A percentile compares a stretch with the other conserved stretches of the same genome.
These are phyloP conservation scores for Trinorchestia longiramus DNA, from an alignment of 1,140 invertebrate genomes.

Conservation along the genomic window DNA sequence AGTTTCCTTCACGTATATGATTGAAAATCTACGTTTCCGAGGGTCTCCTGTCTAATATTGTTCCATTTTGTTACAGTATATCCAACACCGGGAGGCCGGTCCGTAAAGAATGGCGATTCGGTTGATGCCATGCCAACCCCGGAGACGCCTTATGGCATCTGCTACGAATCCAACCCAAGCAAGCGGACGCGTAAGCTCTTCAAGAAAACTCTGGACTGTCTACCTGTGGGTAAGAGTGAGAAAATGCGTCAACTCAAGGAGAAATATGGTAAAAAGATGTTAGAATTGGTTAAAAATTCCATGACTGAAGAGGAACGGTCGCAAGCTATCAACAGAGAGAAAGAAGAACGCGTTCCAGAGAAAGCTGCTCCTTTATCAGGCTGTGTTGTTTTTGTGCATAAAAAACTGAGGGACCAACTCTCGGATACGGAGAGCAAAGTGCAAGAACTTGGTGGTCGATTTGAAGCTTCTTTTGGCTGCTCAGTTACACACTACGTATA, in stretches of 20 bases:
- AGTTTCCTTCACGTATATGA: not conserved
- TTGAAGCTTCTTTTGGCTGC: conserved; percentile 69
- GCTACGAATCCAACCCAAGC: conserved; percentile 59
- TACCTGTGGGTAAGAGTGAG: conserved; percentile 49
- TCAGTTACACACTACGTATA: conserved; percentile 72
- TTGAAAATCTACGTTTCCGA: not conserved
- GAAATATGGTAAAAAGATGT: not conserved
- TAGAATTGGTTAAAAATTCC: not conserved
- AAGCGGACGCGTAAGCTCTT: conserved; percentile 56
- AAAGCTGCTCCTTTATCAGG: not conserved
- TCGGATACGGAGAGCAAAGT: conserved; percentile 70
- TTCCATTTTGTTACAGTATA: conserved; percentile 59
- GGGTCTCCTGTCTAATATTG: too few species aligned
- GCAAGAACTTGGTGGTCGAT: conserved; percentile 71
- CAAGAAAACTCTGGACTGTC: conserved; percentile 63
- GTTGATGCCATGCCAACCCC: conserved; percentile 61
- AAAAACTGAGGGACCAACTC: conserved; percentile 70
- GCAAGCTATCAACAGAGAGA: not conserved
- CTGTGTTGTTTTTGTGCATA: not conserved
- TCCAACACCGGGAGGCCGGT: conserved; percentile 59
- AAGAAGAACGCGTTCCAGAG: not conserved
- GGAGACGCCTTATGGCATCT: conserved; percentile 62
- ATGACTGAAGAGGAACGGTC: conserved; percentile 37
- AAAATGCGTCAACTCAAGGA: not conserved
- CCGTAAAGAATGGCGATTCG: conserved; percentile 40